Conservation (phyloP, 2,888 invertebrate species). For the Oxystoma pomonae region DNA sequence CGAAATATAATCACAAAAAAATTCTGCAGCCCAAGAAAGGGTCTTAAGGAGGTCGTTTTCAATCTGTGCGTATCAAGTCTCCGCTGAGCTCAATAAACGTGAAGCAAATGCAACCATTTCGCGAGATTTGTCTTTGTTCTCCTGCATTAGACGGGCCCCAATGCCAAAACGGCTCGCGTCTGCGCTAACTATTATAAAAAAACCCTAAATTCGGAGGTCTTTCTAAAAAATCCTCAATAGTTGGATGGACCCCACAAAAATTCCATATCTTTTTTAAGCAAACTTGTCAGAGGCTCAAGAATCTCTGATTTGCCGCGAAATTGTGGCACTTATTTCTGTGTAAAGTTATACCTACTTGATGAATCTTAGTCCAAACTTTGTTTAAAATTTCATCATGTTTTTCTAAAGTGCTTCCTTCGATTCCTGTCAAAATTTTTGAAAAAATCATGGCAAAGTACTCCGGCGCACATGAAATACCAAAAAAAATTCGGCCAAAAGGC, state of each 20-base stretch:
- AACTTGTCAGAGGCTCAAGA: no score
- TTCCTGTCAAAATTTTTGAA: conserved; percentile 3
- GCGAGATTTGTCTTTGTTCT: no score
- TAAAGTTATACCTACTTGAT: no score
- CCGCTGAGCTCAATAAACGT: conserved; percentile 32
- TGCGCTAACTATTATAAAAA: conserved; percentile 29
- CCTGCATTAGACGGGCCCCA: no score
- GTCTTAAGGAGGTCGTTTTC: conserved; percentile 40
- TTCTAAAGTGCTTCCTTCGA: conserved; percentile 19
- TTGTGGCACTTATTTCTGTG: no score
- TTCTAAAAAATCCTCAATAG: neutral
- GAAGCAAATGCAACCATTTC: conserved; percentile 39
- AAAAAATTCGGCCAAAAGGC: conserved; percentile 18
- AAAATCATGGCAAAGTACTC: no score
- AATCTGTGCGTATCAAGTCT: conserved; percentile 39
- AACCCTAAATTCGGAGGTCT: conserved; percentile 31
- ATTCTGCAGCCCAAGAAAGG: neutral
- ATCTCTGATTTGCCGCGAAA: no score
- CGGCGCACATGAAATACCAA: no score
- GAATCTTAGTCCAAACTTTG: conserved; percentile 26
- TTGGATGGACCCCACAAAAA: no score
- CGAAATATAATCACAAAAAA: neutral
- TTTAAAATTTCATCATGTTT: conserved; percentile 31
- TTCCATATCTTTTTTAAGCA: no score
- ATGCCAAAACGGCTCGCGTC: no score